Evolutionary conservation across 2,113 vertebrate species (phyloP).

Genomic region (Pelobates fuscus): DNA sequence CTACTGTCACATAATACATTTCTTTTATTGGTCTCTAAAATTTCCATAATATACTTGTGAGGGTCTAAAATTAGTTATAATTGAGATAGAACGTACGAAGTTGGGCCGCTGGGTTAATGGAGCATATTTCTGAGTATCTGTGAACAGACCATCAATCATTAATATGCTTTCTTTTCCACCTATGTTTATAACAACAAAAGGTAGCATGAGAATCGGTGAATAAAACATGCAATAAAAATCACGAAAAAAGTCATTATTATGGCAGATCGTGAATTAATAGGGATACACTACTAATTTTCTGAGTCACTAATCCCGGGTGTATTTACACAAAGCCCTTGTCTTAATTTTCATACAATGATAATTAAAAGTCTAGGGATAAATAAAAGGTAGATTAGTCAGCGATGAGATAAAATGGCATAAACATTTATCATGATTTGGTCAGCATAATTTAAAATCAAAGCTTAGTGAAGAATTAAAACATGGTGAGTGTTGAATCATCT

Average conservation of each 20-base stretch:
- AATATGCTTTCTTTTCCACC: conserved; percentile 38
- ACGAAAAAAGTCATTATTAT: conserved; percentile 26
- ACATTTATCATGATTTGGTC: too few relatives aligned
- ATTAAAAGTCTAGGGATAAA: too few relatives aligned
- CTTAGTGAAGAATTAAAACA: too few relatives aligned
- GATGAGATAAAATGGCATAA: too few relatives aligned
- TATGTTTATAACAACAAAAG: conserved; percentile 37
- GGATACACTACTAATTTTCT: too few relatives aligned
- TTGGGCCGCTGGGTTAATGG: conserved; percentile 21
- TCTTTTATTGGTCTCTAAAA: conserved; percentile 16
- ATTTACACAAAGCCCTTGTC: too few relatives aligned
- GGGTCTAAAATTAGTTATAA: conserved; percentile 24
- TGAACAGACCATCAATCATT: conserved; percentile 31
- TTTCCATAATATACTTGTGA: conserved; percentile 6
- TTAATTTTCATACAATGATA: too few relatives aligned
- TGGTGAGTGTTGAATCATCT: too few relatives aligned
- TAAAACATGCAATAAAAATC: conserved; percentile 28
- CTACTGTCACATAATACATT: not conserved
- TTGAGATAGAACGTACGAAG: conserved; percentile 39
- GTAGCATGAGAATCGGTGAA: conserved; percentile 11
- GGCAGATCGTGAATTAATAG: conserved; percentile 23
- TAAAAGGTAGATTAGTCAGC: too few relatives aligned
- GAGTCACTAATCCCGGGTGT: too few relatives aligned
- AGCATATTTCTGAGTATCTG: conserved; percentile 35
- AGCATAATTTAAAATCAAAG: too few relatives aligned